A percentile compares a stretch with the other conserved stretches of the same genome.
These are phyloP conservation scores for Athetis lepigone DNA, from an alignment of 2,888 invertebrate genomes.

Conservation along the genomic window DNA sequence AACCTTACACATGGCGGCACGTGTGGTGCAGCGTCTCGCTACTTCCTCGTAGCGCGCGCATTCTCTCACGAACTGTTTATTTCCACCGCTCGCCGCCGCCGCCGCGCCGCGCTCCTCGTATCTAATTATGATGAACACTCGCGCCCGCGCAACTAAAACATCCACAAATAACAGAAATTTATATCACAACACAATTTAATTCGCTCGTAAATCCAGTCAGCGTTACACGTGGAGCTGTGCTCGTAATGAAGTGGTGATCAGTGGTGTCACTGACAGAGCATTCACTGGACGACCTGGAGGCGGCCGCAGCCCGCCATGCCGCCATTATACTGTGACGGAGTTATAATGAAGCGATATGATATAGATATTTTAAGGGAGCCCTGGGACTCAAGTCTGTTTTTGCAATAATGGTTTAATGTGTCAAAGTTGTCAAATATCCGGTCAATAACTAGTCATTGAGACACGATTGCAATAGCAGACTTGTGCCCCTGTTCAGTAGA, in stretches of 20 bases:
- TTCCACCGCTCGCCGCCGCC: conserved; percentile 9
- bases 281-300: conserved; percentile 1
- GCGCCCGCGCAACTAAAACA: conserved; percentile 10
- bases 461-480: too few species aligned
- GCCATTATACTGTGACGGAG: neutral
- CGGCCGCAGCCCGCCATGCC: neutral
- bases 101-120: conserved; percentile 5
- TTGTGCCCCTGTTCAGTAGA: too few species aligned
- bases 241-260: conserved; percentile 17
- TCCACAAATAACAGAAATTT: conserved; percentile 42
- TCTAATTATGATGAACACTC: conserved; percentile 43
- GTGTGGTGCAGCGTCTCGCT: conserved; percentile 15
- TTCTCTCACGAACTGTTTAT: conserved; percentile 57
- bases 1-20: too few species aligned
- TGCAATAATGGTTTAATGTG: too few species aligned
- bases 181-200: conserved; percentile 30
- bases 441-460: too few species aligned
- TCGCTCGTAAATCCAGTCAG: conserved; percentile 17
- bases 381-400: too few species aligned
- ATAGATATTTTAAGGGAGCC: too few species aligned
- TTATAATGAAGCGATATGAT: conserved; percentile 2
- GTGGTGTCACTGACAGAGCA: neutral
- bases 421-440: too few species aligned
- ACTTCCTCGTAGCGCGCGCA: conserved; percentile 32
- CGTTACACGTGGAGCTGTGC: conserved; percentile 8